phyloP scores from a whole-genome alignment of 2,888 invertebrate genomes.

The Acronicta alni region DNA sequence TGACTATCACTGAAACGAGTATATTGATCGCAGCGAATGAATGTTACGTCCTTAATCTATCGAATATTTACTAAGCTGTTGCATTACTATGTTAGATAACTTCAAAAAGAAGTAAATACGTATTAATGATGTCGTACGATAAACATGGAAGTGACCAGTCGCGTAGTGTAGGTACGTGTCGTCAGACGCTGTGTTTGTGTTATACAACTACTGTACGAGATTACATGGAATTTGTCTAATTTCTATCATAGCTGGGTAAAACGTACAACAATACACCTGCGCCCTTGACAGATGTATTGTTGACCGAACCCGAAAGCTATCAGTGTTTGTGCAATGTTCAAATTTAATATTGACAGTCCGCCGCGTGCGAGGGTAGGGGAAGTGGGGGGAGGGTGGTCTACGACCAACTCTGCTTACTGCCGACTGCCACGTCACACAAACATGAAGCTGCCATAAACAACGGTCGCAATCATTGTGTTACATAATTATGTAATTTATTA shows the following conservation, averaged over 20 bases:
- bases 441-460: background rate
- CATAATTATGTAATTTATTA: constrained; percentile 7
- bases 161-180: constrained; percentile 21
- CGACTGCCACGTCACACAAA: constrained; percentile 6
- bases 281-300: background rate
- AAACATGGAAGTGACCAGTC: background rate
- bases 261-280: background rate
- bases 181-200: constrained; percentile 25
- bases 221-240: background rate
- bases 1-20: constrained; percentile 1
- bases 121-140: background rate
- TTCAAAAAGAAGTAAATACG: too few species aligned
- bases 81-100: too few species aligned
- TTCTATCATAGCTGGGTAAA: background rate
- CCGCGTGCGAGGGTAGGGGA: too few species aligned
- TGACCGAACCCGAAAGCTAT: background rate
- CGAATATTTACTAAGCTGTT: too few species aligned
- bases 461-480: background rate
- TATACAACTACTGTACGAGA: constrained; percentile 1
- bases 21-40: constrained; percentile 19
- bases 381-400: too few species aligned
- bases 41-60: too few species aligned
- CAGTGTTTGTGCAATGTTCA: constrained; percentile 2
- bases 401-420: background rate
- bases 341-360: background rate